These are phyloP conservation scores for Trachelipus rathkii DNA, from an alignment of 1,140 invertebrate species.

Conservation along the genomic window DNA sequence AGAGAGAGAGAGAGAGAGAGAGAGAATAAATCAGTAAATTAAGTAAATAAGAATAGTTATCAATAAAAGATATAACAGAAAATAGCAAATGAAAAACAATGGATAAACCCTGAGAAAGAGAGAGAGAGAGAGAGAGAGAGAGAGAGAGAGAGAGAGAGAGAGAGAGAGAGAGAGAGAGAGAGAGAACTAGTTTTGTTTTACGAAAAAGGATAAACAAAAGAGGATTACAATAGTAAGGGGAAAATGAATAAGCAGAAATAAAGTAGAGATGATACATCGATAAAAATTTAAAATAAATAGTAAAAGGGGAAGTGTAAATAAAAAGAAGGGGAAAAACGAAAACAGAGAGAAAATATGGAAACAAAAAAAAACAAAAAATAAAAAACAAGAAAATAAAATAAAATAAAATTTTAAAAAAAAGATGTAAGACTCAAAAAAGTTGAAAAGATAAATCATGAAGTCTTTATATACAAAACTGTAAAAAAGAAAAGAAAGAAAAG, in stretches of 20 bases:
- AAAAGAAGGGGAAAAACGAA: not conserved
- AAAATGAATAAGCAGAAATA: too few relatives aligned
- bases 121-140: slow-evolving; percentile 11
- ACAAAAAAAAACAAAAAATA: too few relatives aligned
- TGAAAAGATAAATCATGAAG: too few relatives aligned
- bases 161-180: not conserved
- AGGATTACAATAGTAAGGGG: too few relatives aligned
- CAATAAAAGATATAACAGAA: not conserved
- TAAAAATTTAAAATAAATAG: not conserved
- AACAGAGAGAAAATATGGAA: too few relatives aligned
- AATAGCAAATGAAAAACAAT: not conserved
- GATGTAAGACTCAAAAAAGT: too few relatives aligned
- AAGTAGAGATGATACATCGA: too few relatives aligned
- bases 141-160: slow-evolving; percentile 11
- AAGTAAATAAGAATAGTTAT: too few relatives aligned
- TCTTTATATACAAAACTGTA: too few relatives aligned
- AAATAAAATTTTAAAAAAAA: too few relatives aligned
- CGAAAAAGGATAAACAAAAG: too few relatives aligned
- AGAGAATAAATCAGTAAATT: not conserved
- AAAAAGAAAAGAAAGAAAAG: not conserved
- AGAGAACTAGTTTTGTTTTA: not conserved
- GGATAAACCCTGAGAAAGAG: not conserved
- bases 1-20: not conserved
- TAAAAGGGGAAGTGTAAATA: not conserved
- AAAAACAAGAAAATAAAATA: too few relatives aligned